Percentiles rank a stretch among this genome's conserved stretches.
These are phyloP conservation scores for Galemys pyrenaicus DNA, from an alignment of 2,113 vertebrate genomes.

Conservation along the genomic window DNA sequence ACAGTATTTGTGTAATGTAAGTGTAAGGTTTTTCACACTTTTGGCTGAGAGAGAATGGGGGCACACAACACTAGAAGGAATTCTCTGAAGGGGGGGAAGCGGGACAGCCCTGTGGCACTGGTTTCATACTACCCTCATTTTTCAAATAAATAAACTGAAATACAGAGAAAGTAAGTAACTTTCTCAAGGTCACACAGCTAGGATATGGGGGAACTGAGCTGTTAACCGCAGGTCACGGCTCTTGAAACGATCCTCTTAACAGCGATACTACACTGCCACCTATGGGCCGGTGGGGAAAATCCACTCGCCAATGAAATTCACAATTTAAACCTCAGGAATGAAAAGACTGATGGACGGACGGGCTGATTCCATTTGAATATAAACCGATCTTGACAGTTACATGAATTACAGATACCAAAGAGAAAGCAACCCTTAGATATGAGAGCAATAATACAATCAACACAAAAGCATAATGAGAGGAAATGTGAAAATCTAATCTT, in stretches of 20 bases:
- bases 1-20: background rate
- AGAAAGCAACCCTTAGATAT: background rate
- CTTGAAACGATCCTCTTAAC: background rate
- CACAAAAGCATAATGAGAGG: background rate
- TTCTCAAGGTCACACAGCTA: constrained; percentile 56
- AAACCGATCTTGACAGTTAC: background rate
- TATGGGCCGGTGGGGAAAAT: constrained; percentile 31
- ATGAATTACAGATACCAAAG: background rate
- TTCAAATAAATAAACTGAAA: constrained; percentile 44
- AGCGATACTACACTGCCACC: constrained; percentile 61
- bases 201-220: background rate
- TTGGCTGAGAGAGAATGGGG: background rate
- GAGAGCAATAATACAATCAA: background rate
- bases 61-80: background rate
- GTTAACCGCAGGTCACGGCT: background rate
- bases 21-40: background rate
- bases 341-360: background rate
- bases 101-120: background rate
- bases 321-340: background rate
- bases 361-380: background rate
- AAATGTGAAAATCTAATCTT: background rate
- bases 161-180: constrained; percentile 38
- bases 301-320: background rate
- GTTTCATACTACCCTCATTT: background rate
- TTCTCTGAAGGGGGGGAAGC: background rate